phyloP scores from a whole-genome alignment of 2,113 vertebrate genomes.

The Tympanuchus pallidicinctus region DNA sequence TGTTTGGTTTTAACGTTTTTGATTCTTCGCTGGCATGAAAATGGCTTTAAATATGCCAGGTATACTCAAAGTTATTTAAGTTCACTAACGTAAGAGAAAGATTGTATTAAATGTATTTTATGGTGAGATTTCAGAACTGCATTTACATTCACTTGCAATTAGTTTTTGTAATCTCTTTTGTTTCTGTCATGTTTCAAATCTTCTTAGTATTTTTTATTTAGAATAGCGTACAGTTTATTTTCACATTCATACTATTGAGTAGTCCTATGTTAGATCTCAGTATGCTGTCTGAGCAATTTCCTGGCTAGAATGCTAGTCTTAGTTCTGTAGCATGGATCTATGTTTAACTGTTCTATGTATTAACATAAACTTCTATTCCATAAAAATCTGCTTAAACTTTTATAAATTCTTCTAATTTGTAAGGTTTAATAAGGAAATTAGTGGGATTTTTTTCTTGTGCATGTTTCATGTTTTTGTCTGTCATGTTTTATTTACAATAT shows the following conservation, averaged over 20 bases:
- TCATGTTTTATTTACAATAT: rapidly evolving
- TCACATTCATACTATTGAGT: background rate
- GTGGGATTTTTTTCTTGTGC: background rate
- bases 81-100: background rate
- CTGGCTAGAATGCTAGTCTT: background rate
- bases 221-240: background rate
- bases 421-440: background rate
- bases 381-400: background rate
- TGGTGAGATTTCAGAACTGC: background rate
- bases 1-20: conserved; percentile 84
- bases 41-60: conserved; percentile 71
- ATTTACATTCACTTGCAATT: background rate
- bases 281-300: background rate
- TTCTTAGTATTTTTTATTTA: background rate
- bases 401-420: background rate
- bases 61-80: conserved; percentile 46
- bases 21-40: conserved; percentile 86
- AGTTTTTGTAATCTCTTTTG: background rate
- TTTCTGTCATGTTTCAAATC: background rate
- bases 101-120: background rate
- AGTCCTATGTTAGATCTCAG: background rate
- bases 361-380: rapidly evolving
- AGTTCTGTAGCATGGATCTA: rapidly evolving
- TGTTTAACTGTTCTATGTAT: background rate
- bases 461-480: background rate